These are phyloP conservation scores for Tragelaphus imberbis DNA, from an alignment of 2,113 vertebrate species.

Conservation along the genomic window DNA sequence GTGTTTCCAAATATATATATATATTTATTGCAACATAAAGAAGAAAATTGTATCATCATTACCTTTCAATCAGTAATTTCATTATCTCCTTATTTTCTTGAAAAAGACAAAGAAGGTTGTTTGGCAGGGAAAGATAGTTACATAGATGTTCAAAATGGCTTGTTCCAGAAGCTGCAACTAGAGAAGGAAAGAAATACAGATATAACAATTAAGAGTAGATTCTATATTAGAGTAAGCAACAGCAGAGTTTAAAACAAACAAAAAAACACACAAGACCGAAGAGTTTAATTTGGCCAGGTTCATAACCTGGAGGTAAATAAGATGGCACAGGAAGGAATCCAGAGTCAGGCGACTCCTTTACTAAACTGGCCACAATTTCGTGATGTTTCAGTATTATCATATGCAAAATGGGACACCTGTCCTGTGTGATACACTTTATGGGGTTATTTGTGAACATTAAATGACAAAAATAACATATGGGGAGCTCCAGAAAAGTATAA, in stretches of 20 bases:
- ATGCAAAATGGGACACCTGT: neutral
- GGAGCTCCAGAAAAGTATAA: neutral
- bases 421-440: neutral
- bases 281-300: neutral
- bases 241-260: neutral
- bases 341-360: neutral
- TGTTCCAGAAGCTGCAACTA: conserved; percentile 82
- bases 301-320: neutral
- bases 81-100: conserved; percentile 86
- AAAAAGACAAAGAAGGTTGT: conserved; percentile 91
- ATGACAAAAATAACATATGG: neutral
- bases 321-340: neutral
- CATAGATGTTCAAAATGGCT: conserved; percentile 93
- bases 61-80: conserved; percentile 89
- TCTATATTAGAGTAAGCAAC: neutral
- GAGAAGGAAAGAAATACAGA: conserved; percentile 8
- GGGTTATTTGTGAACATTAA: neutral
- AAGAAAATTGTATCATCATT: conserved; percentile 30
- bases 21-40: neutral
- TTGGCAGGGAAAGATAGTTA: conserved; percentile 93
- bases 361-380: neutral
- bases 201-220: neutral
- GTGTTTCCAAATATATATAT: neutral
- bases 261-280: neutral
- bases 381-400: neutral